Evolutionary conservation across 2,113 vertebrate genomes (phyloP), one percentile per base, ranked within the genome.

Genomic region (Tauraco erythrolophus): DNA sequence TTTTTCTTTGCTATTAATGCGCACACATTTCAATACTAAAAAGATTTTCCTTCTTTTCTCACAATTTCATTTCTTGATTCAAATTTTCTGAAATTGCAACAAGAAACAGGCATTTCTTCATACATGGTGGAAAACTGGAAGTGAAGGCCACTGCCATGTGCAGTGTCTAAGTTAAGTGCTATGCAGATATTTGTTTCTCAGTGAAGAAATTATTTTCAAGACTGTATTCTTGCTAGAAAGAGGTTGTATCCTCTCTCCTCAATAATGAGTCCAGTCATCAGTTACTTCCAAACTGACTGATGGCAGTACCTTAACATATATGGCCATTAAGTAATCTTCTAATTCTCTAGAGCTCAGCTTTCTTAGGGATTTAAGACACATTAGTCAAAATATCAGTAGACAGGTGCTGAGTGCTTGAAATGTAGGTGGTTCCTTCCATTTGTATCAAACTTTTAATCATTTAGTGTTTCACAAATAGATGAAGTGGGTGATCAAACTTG

Each of bases 1-100:
- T 66, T 66, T 90, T 87, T 35, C 15, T 87, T 72, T 76, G 25
- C 17, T 94, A 54, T 71, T 91, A 97, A 97, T 64, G 39, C 94
- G 96, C 88, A 79, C 83, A 78, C 75, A 90, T 92, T 96, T 84
- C 93, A 96, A 88, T 96, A 95, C 95, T 96, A 93, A 90, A 97
- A 96, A 89, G 25, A 6, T 94, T 96, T 92, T 95, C 76, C 11
- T 71, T 96, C 85, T 97, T 89, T 95, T 95, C 80, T 88, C 45
- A 53, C 88, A 85, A 76, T 97, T 97, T 91, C n/a, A 60, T 95
- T 93, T 58, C 65, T 97, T 25, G 8, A 79, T 93, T 88, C 77
- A 94, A 41, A 97, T 96, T 91, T 94, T 60, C 28, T 64, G 94
- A 95, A 95, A 93, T 97, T 96, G 83, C 69, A 96, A 74, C 81